A percentile compares a stretch with the other conserved stretches of the same genome.
phyloP scores from a whole-genome alignment of 2,888 invertebrate species.

The Drosophila putrida region DNA sequence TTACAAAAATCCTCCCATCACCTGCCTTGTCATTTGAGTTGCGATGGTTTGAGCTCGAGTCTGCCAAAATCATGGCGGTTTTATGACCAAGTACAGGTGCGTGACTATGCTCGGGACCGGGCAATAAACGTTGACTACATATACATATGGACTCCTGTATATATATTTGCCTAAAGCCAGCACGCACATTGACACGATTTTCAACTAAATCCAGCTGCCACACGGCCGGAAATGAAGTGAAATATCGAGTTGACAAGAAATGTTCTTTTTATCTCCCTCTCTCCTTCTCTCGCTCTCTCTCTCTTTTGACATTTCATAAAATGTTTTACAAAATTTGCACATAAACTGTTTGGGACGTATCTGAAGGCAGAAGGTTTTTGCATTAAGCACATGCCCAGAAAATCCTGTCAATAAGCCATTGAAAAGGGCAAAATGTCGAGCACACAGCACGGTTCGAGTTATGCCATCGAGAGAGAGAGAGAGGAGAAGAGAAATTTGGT shows the following conservation, averaged over 20 bases:
- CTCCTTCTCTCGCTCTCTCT: no score
- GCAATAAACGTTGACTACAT: constrained; percentile 34
- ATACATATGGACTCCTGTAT: constrained; percentile 1
- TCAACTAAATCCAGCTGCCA: constrained; percentile 54
- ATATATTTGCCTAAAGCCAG: constrained; percentile 2
- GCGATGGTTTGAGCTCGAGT: constrained; percentile 7
- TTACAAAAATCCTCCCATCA: constrained; percentile 25
- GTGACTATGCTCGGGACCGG: constrained; percentile 55
- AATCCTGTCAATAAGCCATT: constrained; percentile 51
- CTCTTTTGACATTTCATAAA: constrained; percentile 51
- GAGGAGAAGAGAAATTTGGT: neutral
- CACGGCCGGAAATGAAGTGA: constrained; percentile 64
- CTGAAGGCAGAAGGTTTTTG: constrained; percentile 43
- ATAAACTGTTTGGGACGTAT: constrained; percentile 29
- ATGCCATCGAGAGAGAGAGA: neutral
- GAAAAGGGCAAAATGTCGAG: constrained; percentile 42
- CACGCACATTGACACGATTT: constrained; percentile 39
- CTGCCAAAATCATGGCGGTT: constrained; percentile 48
- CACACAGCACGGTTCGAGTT: neutral
- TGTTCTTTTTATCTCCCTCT: neutral
- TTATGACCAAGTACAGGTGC: constrained; percentile 54
- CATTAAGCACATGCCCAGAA: constrained; percentile 38
- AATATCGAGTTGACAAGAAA: constrained; percentile 63
- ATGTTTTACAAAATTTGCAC: constrained; percentile 44
- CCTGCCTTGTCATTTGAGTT: constrained; percentile 32